Conservation (phyloP, 1,140 invertebrate species). For the Polypedilum pembai region DNA sequence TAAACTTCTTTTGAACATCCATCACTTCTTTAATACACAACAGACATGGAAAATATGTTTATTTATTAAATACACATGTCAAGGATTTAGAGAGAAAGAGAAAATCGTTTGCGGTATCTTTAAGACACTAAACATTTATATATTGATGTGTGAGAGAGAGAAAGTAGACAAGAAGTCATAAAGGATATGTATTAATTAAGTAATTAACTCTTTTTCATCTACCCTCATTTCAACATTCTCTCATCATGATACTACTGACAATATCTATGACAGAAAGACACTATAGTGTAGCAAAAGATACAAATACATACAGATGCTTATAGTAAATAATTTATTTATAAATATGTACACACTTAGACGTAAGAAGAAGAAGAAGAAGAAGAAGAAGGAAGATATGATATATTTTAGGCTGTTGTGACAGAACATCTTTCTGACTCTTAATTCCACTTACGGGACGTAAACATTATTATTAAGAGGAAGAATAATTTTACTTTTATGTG, state of each 20-base stretch:
- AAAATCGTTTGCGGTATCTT: too few relatives aligned
- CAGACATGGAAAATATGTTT: too few relatives aligned
- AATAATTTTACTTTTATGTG: conserved; percentile 16
- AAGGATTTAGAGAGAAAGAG: too few relatives aligned
- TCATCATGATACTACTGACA: not conserved
- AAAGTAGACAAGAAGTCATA: not conserved
- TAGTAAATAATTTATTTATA: conserved; percentile 10
- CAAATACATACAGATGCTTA: conserved; percentile 1
- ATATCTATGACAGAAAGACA: not conserved
- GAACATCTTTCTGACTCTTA: not conserved
- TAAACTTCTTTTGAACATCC: too few relatives aligned
- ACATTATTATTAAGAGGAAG: conserved; percentile 5
- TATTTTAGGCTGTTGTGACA: conserved; percentile 1
- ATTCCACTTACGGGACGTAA: not conserved
- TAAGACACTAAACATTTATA: too few relatives aligned
- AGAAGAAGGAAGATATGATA: not conserved
- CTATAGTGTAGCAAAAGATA: too few relatives aligned
- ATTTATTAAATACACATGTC: too few relatives aligned
- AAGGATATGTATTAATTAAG: conserved; percentile 27
- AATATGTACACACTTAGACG: not conserved
- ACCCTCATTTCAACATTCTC: not conserved
- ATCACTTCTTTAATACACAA: too few relatives aligned
- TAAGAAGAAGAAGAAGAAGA: not conserved
- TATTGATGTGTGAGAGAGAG: not conserved
- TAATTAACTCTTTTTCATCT: conserved; percentile 23